phyloP scores from a whole-genome alignment of 1,140 invertebrate species.

The Stegodyphus dumicola region DNA sequence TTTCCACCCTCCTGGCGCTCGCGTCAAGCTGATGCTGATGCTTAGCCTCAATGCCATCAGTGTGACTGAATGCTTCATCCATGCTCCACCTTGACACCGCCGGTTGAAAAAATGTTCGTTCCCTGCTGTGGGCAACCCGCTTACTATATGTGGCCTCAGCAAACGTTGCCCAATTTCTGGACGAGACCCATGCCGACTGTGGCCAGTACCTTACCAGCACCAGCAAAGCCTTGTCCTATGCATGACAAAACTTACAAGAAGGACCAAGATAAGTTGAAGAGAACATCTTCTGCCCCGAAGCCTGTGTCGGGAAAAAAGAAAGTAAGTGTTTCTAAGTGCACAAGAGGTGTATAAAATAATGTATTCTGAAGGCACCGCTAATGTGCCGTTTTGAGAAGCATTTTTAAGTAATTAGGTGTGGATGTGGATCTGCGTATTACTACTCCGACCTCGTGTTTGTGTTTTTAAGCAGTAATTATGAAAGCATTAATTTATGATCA shows the following conservation, averaged over 20 bases:
- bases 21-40: too few species aligned
- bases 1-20: neutral
- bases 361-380: too few species aligned
- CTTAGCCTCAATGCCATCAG: too few species aligned
- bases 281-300: conserved; percentile 33
- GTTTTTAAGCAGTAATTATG: too few species aligned
- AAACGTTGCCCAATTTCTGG: conserved; percentile 23
- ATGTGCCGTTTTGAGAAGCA: too few species aligned
- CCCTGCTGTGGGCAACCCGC: conserved; percentile 34
- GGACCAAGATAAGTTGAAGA: conserved; percentile 26
- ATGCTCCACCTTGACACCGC: neutral
- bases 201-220: conserved; percentile 20
- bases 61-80: too few species aligned
- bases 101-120: conserved; percentile 15
- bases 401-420: too few species aligned
- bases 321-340: conserved; percentile 7
- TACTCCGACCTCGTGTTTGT: too few species aligned
- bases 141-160: conserved; percentile 44
- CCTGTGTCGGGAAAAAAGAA: conserved; percentile 10
- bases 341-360: too few species aligned
- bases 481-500: too few species aligned
- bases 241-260: conserved; percentile 13
- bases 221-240: conserved; percentile 33
- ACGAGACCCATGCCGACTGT: conserved; percentile 14
- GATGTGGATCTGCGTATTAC: too few species aligned